Conservation (phyloP, 2,888 invertebrate genomes). For the Nephrotoma guestfalica region DNA sequence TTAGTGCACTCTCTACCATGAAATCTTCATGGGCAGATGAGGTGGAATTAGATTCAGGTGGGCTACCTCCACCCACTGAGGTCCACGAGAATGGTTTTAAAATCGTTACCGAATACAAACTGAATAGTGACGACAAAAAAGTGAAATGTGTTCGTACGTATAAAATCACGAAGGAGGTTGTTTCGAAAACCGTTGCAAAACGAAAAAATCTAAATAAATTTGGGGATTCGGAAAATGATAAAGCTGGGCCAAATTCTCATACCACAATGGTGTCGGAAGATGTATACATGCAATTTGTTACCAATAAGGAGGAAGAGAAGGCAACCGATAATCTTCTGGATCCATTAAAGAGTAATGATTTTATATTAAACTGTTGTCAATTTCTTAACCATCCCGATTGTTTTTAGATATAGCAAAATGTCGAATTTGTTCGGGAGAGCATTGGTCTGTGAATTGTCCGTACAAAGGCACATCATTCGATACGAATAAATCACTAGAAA, state of each 20-base stretch:
- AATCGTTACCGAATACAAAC: conserved; percentile 83
- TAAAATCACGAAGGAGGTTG: conserved; percentile 79
- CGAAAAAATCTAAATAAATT: conserved; percentile 94
- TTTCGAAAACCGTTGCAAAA: conserved; percentile 81
- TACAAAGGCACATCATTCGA: conserved; percentile 83
- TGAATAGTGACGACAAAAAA: conserved; percentile 82
- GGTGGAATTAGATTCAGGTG: conserved; percentile 76
- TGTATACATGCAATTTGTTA: conserved; percentile 86
- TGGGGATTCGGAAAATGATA: conserved; percentile 79
- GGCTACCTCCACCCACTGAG: conserved; percentile 59
- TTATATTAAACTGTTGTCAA: not conserved
- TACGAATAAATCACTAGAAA: conserved; percentile 41
- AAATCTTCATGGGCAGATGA: conserved; percentile 95
- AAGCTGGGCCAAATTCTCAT: conserved; percentile 94
- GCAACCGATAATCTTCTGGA: conserved; percentile 74
- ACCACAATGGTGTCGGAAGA: conserved; percentile 94
- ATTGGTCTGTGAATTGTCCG: conserved; percentile 97
- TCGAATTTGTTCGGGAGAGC: conserved; percentile 85
- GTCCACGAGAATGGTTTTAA: conserved; percentile 76
- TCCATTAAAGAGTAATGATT: conserved; percentile 52
- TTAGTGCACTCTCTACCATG: conserved; percentile 37
- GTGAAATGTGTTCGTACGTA: conserved; percentile 79
- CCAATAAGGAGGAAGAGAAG: conserved; percentile 76
- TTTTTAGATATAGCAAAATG: conserved; percentile 45
- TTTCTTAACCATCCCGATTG: not conserved